Percentiles rank a stretch among this genome's conserved stretches.
Conservation (phyloP, 2,797 vertebrate genomes). For the Melanogrammus aeglefinus region DNA sequence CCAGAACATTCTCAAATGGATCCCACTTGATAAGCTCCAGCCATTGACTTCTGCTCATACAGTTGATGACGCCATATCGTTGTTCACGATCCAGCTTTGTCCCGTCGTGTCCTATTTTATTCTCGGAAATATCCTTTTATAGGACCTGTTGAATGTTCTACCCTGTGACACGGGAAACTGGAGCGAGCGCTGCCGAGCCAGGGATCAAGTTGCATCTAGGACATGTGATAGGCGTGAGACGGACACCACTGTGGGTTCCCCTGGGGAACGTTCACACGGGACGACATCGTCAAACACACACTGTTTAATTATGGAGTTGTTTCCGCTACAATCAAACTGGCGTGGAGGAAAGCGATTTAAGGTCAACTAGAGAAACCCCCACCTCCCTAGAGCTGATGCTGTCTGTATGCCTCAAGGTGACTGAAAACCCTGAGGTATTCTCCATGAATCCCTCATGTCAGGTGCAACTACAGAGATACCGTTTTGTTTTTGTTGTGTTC, state of each 20-base stretch:
- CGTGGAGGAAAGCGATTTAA: constrained; percentile 7
- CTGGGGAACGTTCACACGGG: constrained; percentile 26
- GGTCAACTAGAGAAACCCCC: constrained; percentile 20
- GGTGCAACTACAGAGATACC: background rate
- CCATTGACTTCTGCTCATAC: background rate
- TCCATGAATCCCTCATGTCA: background rate
- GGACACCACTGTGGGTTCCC: constrained; percentile 9
- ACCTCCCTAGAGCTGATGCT: background rate
- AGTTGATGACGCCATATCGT: background rate
- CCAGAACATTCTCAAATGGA: background rate
- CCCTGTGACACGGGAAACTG: constrained; percentile 10
- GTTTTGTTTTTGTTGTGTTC: background rate
- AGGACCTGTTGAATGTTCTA: background rate
- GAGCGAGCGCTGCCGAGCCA: constrained; percentile 15
- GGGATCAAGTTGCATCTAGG: constrained; percentile 20
- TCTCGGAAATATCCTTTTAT: background rate
- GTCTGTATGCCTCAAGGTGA: background rate
- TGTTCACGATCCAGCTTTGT: background rate
- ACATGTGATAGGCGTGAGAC: constrained; percentile 62
- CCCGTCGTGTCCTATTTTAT: background rate
- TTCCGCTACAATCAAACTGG: background rate
- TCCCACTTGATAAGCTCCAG: background rate
- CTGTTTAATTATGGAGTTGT: constrained; percentile 44
- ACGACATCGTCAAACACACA: constrained; percentile 7
- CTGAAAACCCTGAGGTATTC: background rate